Evolutionary conservation across 2,113 vertebrate species (phyloP).

Genomic region (Nannobrachium achirus): DNA sequence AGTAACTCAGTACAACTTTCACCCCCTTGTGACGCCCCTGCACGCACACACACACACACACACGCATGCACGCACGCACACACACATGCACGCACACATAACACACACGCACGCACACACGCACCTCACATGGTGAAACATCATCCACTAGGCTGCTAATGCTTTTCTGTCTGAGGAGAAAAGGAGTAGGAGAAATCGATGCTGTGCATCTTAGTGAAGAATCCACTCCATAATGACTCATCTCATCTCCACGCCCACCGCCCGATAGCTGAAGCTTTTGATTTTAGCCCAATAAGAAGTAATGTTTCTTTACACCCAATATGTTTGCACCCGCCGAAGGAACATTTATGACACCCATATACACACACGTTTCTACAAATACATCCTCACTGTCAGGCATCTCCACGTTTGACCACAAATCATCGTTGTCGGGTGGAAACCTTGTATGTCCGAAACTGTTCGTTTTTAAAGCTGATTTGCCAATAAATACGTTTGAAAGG

Average conservation of each 20-base stretch:
- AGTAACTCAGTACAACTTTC: no score
- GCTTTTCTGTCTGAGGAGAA: slow-evolving; percentile 42
- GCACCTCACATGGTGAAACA: slow-evolving; percentile 20
- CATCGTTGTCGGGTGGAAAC: no score
- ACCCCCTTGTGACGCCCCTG: no score
- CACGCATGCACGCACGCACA: slow-evolving; percentile 11
- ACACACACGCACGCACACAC: background rate
- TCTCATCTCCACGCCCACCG: slow-evolving; percentile 31
- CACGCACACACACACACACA: slow-evolving; percentile 1
- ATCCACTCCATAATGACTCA: slow-evolving; percentile 45
- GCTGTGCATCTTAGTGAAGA: slow-evolving; percentile 20
- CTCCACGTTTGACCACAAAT: no score
- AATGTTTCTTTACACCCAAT: no score
- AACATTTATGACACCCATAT: no score
- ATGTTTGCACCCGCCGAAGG: no score
- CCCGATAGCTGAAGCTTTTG: slow-evolving; percentile 10
- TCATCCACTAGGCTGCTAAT: slow-evolving; percentile 22
- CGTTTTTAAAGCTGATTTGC: no score
- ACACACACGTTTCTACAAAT: no score
- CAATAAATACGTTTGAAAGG: no score
- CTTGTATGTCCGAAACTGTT: no score
- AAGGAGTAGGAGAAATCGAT: slow-evolving; percentile 38
- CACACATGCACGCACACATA: slow-evolving; percentile 2
- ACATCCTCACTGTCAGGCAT: no score
- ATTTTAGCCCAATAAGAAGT: background rate